These are phyloP conservation scores for Malurus alboscapulatus DNA, from an alignment of 2,113 vertebrate genomes.

Conservation along the genomic window DNA sequence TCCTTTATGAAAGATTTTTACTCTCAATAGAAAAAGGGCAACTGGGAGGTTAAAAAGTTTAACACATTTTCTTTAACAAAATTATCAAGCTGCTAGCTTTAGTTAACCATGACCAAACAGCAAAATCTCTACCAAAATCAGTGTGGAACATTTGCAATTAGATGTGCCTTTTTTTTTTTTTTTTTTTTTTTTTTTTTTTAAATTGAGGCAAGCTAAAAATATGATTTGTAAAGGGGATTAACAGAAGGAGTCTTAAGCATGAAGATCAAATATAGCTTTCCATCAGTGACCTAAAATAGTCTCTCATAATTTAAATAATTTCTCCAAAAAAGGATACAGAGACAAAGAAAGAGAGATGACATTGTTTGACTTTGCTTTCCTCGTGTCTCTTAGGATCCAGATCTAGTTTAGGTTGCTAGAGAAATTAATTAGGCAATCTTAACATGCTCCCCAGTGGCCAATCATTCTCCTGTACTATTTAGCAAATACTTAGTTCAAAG, in stretches of 20 bases:
- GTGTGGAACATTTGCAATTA: conserved; percentile 20
- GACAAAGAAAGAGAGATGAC: not conserved
- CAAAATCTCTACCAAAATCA: not conserved
- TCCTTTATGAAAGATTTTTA: not conserved
- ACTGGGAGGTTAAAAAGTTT: not conserved
- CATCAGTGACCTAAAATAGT: conserved; percentile 5
- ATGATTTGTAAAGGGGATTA: not conserved
- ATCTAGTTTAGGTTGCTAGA: conserved; percentile 37
- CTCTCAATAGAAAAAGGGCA: not conserved
- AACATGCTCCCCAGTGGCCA: not conserved
- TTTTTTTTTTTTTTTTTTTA: not conserved
- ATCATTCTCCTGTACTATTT: not conserved
- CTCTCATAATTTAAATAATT: conserved; percentile 16
- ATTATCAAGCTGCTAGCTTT: not conserved
- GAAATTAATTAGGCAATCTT: conserved; percentile 47
- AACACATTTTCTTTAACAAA: not conserved
- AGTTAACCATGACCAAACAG: not conserved
- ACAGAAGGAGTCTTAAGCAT: not conserved
- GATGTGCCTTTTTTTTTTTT: not conserved
- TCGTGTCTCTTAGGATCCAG: not conserved
- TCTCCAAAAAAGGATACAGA: not conserved
- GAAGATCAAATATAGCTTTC: conserved; percentile 30
- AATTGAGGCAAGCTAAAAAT: conserved; percentile 11
- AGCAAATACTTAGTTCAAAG: not conserved
- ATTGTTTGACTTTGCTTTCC: conserved; percentile 19